These are phyloP conservation scores for Hylaea fasciaria DNA, from an alignment of 2,888 invertebrate species.

Conservation along the genomic window DNA sequence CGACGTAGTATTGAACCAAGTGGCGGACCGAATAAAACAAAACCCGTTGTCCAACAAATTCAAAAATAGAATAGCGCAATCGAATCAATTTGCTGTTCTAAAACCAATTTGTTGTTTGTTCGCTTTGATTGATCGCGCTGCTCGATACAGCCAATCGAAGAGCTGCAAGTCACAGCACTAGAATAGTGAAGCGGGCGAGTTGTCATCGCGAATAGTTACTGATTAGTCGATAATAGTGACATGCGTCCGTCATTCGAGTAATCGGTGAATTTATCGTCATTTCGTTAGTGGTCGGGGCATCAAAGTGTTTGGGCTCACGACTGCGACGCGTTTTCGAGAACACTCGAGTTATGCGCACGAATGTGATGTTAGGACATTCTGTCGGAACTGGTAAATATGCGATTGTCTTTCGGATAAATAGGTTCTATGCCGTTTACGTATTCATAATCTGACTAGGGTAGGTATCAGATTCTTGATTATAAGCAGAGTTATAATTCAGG, in stretches of 20 bases:
- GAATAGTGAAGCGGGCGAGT: conserved; percentile 46
- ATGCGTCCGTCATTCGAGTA: conserved; percentile 41
- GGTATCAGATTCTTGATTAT: not conserved
- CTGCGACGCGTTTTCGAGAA: conserved; percentile 74
- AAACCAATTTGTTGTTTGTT: conserved; percentile 44
- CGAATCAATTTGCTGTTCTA: conserved; percentile 42
- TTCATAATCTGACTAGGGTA: not conserved
- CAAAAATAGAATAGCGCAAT: conserved; percentile 36
- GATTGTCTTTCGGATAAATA: conserved; percentile 37
- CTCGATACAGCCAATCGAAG: conserved; percentile 20
- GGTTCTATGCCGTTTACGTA: conserved; percentile 1
- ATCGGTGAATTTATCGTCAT: conserved; percentile 59
- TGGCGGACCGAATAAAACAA: conserved; percentile 4
- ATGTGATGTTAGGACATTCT: conserved; percentile 51
- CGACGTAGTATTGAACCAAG: not conserved
- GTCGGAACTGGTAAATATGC: conserved; percentile 38
- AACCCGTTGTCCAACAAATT: conserved; percentile 21
- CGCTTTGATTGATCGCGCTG: conserved; percentile 40
- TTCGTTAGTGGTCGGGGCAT: conserved; percentile 76
- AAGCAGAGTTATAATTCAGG: too few species aligned
- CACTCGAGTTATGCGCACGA: conserved; percentile 73
- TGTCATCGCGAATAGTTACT: conserved; percentile 57
- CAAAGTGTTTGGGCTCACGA: conserved; percentile 77
- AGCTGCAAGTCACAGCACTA: conserved; percentile 27
- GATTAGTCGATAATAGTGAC: conserved; percentile 61